Evolutionary conservation across 2,113 vertebrate genomes (phyloP).

Genomic region (Dipodomys stephensi): DNA sequence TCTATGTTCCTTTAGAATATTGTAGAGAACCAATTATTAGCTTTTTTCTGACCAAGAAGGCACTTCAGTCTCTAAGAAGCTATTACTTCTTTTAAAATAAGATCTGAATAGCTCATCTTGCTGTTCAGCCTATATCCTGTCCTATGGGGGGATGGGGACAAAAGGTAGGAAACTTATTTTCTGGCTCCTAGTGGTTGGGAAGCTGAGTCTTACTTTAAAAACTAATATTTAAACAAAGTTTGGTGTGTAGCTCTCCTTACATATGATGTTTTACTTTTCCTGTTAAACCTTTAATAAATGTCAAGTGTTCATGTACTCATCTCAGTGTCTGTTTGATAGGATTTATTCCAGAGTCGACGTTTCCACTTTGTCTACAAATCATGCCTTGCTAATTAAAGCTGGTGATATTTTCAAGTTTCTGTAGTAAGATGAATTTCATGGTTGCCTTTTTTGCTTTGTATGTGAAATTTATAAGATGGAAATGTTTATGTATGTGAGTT

Average conservation of each 20-base stretch:
- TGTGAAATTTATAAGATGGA: conserved; percentile 43
- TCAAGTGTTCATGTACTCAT: background rate
- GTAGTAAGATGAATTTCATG: conserved; percentile 55
- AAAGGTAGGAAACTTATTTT: conserved; percentile 81
- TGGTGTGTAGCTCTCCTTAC: conserved; percentile 9
- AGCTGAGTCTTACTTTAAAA: conserved; percentile 53
- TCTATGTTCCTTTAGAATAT: conserved; percentile 59
- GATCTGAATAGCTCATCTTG: conserved; percentile 77
- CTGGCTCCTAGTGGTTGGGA: conserved; percentile 70
- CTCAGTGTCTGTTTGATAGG: conserved; percentile 26
- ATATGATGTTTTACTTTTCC: background rate
- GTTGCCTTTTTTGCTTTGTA: conserved; percentile 68
- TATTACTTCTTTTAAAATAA: conserved; percentile 65
- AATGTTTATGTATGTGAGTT: conserved; percentile 12
- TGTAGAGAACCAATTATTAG: conserved; percentile 70
- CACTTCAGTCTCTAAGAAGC: conserved; percentile 75
- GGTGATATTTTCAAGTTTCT: conserved; percentile 44
- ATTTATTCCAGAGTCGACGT: background rate
- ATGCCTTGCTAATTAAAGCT: conserved; percentile 31
- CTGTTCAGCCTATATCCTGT: conserved; percentile 71
- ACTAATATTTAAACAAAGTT: background rate
- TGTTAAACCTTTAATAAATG: conserved; percentile 53
- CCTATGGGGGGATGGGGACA: conserved; percentile 27
- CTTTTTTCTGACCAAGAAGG: conserved; percentile 78
- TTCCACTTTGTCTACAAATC: conserved; percentile 54